Base-by-base conservation (phyloP, 1,140 invertebrate species). In the Zophobas morio region DNA sequence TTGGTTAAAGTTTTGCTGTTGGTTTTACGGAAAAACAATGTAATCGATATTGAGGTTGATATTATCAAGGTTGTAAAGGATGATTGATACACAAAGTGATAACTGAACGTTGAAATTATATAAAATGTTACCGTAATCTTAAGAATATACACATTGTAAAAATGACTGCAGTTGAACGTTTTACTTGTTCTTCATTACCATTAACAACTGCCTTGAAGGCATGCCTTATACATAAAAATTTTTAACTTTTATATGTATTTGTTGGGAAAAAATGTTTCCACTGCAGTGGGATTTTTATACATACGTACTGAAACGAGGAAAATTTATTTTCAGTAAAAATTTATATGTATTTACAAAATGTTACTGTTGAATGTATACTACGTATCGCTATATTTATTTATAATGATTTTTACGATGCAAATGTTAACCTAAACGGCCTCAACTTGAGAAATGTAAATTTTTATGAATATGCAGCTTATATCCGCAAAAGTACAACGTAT, bases 141-240 rank as follows among this genome's bases (percentile, higher is more conserved):
- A 79, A 79, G 78, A 75, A 32, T 70, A 51, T 32, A 70, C 66
- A 78, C 46, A 74, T 49, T 60, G 53, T 40, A 75, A 76, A 76
- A 70, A 76, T 71, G 54, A 76, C 70, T 79, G 74, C 78, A 79
- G 78, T 78, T 53, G 72, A 81, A 76, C 72, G 70, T 79, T 70
- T 81, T 76, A 57, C 70, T 57, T 78, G 77, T 78, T 79, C 60
- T 72, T 78, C 76, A 76, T 80, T 79, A 79, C 72, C 56, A 63
- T 82, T 80, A 78, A 76, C 76, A 79, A 81, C 77, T 82, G 82
- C 83, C 83, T 82, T 84, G 77, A 79, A 56, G 82, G 82, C 82
- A 81, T 82, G 83, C 83, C 83, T 84, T 84, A 84, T 77, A 80
- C 78, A 78, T 81, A 79, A 78, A 73, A 77, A 81, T 81, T 82